Evolutionary conservation across 1,140 invertebrate genomes (phyloP), one percentile per base, ranked within the genome.

Genomic region (Drosophila melanogaster): DNA sequence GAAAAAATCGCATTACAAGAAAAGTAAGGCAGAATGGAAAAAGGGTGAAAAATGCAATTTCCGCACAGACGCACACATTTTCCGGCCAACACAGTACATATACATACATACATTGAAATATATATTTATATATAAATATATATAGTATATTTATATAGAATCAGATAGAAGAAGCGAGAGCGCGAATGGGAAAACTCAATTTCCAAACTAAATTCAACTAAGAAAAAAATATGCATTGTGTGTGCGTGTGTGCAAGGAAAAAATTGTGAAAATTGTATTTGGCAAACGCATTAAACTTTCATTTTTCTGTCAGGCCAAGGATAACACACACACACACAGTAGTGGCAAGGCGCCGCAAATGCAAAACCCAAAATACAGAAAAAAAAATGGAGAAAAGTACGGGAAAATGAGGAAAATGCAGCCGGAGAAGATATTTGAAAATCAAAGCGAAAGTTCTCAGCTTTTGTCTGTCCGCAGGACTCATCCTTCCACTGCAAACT

Each of bases 211-310:
- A 73, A 81, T 74, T 74, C 55, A 73, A 66, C 59, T 57, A 66
- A 58, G 50, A 53, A 83, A 66, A 71, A 55, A 49, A 44, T 43
- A 37, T 53, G 43, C 41, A 22, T 14, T 41, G 33, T 33, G 33
- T 38, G 47, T 41, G 38, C 40, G 44, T 19, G 47, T 75, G 64
- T 43, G 54, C 35, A 15, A 19, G 15, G 50, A 56, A 60, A 58
- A 87, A 77, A 75, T 79, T 81, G 72, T 65, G 79, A 79, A 91
- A 91, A 91, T 91, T 87, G 86, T 79, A 80, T 91, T 91, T 91
- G 90, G 81, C 77, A 85, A 90, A 91, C 76, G 83, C 80, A 91
- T 90, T 91, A 90, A 91, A 91, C 90, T 91, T 91, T 90, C 90
- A 91, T 90, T 91, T 91, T 91, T 91, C 79, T 80, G 87, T 79